These are phyloP conservation scores for Hemitrygon akajei DNA, from an alignment of 2,797 vertebrate species.

Conservation along the genomic window DNA sequence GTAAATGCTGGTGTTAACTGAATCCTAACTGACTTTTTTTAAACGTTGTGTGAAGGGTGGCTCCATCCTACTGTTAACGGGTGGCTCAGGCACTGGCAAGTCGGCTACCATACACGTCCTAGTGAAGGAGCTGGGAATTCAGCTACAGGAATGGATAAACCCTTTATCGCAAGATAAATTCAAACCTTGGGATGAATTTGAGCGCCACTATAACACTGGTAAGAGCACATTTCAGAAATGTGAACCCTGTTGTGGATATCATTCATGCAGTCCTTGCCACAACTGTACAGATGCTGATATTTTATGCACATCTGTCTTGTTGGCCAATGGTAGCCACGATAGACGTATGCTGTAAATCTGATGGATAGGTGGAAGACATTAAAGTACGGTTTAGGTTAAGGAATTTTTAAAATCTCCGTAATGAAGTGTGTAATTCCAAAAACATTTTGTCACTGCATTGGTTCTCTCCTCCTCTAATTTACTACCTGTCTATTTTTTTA, in stretches of 20 bases:
- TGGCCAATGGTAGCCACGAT: background rate
- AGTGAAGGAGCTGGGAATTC: constrained; percentile 64
- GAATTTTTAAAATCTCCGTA: background rate
- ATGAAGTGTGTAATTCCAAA: background rate
- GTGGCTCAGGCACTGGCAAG: constrained; percentile 88
- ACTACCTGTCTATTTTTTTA: background rate
- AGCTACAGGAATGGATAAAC: constrained; percentile 87
- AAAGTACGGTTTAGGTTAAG: background rate
- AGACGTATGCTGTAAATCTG: background rate
- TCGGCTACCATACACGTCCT: constrained; percentile 76
- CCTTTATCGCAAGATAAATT: constrained; percentile 62
- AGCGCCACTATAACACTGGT: constrained; percentile 61
- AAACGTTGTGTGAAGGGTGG: constrained; percentile 59
- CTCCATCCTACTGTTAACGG: constrained; percentile 74
- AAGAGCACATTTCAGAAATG: constrained; percentile 60
- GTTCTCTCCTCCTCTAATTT: background rate
- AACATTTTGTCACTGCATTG: background rate
- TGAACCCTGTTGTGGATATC: background rate
- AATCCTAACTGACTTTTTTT: background rate
- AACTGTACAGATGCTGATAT: background rate
- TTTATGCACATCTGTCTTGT: background rate
- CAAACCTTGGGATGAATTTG: constrained; percentile 56
- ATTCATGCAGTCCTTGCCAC: background rate
- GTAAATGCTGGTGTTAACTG: background rate
- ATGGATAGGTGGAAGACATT: background rate